Conservation (phyloP, 2,888 invertebrate species). For the Caenorhabditis doughertyi region DNA sequence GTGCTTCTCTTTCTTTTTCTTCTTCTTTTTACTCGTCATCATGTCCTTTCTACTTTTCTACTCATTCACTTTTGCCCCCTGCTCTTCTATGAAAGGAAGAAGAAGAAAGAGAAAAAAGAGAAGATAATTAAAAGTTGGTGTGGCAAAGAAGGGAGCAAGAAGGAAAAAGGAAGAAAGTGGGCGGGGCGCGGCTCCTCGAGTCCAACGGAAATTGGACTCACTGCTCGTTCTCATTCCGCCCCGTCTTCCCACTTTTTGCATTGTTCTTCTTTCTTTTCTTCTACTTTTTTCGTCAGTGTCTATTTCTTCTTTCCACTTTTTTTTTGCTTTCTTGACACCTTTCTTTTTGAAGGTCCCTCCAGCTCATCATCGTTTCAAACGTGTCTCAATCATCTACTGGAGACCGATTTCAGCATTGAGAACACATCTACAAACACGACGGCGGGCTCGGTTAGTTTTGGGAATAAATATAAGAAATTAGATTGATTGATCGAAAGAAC, state of each 20-base stretch:
- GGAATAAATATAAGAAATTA: background rate
- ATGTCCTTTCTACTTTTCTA: constrained; percentile 24
- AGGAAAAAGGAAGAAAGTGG: constrained; percentile 36
- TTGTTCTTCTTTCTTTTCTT: constrained; percentile 26
- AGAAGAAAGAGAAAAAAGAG: constrained; percentile 14
- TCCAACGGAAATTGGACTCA: constrained; percentile 52
- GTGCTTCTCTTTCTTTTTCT: constrained; percentile 13
- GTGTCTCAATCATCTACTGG: constrained; percentile 38
- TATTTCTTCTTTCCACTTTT: constrained; percentile 26
- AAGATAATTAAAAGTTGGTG: constrained; percentile 56
- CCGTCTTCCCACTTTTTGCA: constrained; percentile 18
- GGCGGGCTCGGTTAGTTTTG: constrained; percentile 55
- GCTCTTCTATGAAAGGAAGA: constrained; percentile 36
- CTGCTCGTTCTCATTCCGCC: constrained; percentile 50
- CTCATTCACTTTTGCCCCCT: constrained; percentile 38
- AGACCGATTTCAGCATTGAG: constrained; percentile 38
- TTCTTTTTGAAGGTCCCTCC: background rate
- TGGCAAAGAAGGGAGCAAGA: constrained; percentile 14
- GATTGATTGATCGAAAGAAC: background rate
- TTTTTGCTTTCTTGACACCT: constrained; percentile 16
- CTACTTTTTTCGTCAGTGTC: constrained; percentile 5
- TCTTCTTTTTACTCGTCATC: constrained; percentile 30
- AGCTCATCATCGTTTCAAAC: background rate
- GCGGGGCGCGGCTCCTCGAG: constrained; percentile 29
- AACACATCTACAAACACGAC: constrained; percentile 46